Percentiles rank a stretch among this genome's conserved stretches.
These are phyloP conservation scores for Trichonephila inaurata DNA, from an alignment of 1,140 invertebrate genomes.

Conservation along the genomic window DNA sequence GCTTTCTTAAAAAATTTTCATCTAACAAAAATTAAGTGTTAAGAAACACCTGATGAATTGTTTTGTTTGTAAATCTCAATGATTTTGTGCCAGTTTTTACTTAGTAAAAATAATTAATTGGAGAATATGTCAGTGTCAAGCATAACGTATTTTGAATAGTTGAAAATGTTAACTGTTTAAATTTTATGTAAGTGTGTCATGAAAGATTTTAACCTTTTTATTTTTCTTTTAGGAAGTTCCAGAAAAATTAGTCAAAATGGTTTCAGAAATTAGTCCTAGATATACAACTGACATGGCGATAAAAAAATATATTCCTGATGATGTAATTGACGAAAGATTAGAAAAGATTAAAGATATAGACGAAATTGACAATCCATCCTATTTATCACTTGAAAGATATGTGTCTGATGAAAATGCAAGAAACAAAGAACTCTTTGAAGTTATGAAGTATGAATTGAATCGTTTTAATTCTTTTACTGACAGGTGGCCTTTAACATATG, in stretches of 20 bases:
- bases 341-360: background rate
- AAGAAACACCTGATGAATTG: no score
- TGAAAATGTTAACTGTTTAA: no score
- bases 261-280: background rate
- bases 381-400: background rate
- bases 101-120: no score
- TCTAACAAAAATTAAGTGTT: no score
- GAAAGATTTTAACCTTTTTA: no score
- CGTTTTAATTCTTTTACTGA: conserved; percentile 86
- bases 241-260: background rate
- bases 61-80: no score
- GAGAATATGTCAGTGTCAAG: no score
- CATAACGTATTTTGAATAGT: no score
- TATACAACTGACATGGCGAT: background rate
- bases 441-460: conserved; percentile 58
- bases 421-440: conserved; percentile 29
- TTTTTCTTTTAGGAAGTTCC: no score
- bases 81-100: no score
- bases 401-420: background rate
- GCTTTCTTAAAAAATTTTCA: no score
- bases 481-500: conserved; percentile 86
- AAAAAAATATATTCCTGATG: background rate
- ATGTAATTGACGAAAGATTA: background rate
- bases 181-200: no score
- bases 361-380: background rate